Conservation (phyloP, 2,797 vertebrate species). For the Rhinatrema bivittatum region DNA sequence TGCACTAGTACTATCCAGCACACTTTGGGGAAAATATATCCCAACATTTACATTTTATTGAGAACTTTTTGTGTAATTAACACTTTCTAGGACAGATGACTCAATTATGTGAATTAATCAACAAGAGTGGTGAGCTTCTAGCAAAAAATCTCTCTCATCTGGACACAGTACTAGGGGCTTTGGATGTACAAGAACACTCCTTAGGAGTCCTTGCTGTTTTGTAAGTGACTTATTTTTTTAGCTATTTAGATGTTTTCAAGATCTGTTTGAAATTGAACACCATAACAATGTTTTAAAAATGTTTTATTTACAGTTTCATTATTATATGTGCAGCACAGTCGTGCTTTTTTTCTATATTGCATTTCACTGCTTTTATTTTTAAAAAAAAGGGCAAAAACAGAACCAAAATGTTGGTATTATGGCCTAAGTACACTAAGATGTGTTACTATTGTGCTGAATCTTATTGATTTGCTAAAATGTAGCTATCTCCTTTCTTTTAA, state of each 20-base stretch:
- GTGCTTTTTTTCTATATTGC: background rate
- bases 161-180: constrained; percentile 94
- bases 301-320: background rate
- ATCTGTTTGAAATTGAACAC: too few species aligned
- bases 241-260: too few species aligned
- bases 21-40: too few species aligned
- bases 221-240: constrained; percentile 63
- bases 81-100: constrained; percentile 94
- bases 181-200: constrained; percentile 97
- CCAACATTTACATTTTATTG: too few species aligned
- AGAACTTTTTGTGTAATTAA: background rate
- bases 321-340: background rate
- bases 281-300: too few species aligned
- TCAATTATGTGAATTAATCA: constrained; percentile 97
- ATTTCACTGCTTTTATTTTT: background rate
- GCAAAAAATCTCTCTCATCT: constrained; percentile 96
- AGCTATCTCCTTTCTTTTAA: too few species aligned
- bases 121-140: constrained; percentile 97
- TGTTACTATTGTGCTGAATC: too few species aligned
- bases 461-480: too few species aligned
- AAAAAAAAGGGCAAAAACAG: too few species aligned
- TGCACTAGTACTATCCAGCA: too few species aligned
- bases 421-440: too few species aligned
- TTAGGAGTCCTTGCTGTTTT: constrained; percentile 92
- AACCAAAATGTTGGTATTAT: too few species aligned